Base-by-base conservation (phyloP, 2,113 vertebrate genomes). In the Eira barbara region DNA sequence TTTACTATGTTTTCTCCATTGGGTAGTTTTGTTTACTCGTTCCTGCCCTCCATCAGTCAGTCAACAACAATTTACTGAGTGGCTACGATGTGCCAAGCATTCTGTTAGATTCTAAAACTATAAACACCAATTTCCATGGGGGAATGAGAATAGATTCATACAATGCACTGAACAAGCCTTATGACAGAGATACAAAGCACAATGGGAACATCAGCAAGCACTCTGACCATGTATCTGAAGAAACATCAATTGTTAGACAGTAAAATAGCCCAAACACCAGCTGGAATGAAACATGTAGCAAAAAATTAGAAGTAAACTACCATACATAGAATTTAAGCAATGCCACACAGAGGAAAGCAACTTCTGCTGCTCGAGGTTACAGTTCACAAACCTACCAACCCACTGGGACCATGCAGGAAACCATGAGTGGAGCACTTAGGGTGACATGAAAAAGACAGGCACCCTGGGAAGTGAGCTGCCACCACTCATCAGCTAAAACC, bases 371-470 rank as follows among this genome's bases (percentile, higher is more conserved):
- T 55, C 23, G 21, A 21, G 11, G 23, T 45, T 76, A 71, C 63
- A 34, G 36, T 74, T 97, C 81, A 59, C 36, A 82, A 63, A 21
- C 7, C 12, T 25, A 25, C 3, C 11, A 36, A 25, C 2, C 39
- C 57, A 39, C 18, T 18, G 23, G 78, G 55, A 42, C n/a, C 42
- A 89, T 59, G 39, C 36, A 36, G 55, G 11, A 94, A 49, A 42
- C n/a, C 13, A 3, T 0, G 36, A 3, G 4, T 6, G 12, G 55
- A 11, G 49, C 18, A 7, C 13, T 0, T 4, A 6, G n/a, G 21
- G 18, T 2, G 5, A 1, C 12, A 0, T 0, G 34, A 2, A 4
- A 20, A 17, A 7, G 39, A 39, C 13, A 42, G 45, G 45, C 2
- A 18, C 27, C 17, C 36, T 86, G 29, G 12, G 14, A 67, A n/a